phyloP scores from a whole-genome alignment of 2,113 vertebrate species.

The Engystomops pustulosus region DNA sequence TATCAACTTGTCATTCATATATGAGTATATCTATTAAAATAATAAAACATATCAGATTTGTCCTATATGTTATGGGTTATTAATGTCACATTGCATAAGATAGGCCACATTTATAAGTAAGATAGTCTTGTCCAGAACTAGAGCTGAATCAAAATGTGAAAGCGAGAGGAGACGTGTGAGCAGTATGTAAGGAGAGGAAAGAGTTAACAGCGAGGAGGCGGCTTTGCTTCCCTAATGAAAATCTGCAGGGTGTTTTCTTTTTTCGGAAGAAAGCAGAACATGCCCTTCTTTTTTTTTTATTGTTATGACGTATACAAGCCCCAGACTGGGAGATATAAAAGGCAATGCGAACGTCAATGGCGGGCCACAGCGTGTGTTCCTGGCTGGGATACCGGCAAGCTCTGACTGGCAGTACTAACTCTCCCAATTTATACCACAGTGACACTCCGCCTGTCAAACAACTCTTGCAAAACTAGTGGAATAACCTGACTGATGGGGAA shows the following conservation, averaged over 20 bases:
- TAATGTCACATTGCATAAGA: no score
- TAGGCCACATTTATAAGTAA: neutral
- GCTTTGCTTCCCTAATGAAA: conserved; percentile 30
- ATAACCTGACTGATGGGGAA: neutral
- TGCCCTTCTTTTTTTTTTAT: conserved; percentile 40
- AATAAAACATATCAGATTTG: no score
- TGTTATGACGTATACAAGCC: conserved; percentile 38
- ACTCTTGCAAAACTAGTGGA: conserved; percentile 40
- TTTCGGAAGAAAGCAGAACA: conserved; percentile 56
- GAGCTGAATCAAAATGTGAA: neutral
- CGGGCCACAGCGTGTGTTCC: conserved; percentile 46
- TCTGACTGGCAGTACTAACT: conserved; percentile 43
- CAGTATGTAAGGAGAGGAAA: neutral
- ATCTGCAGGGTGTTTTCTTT: conserved; percentile 27
- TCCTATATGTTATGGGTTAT: no score
- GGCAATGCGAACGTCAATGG: conserved; percentile 30
- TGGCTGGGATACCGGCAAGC: conserved; percentile 53
- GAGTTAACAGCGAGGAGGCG: neutral
- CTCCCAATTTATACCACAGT: conserved; percentile 29
- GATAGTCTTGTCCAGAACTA: neutral
- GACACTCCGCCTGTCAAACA: neutral
- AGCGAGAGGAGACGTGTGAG: neutral
- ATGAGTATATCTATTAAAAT: no score
- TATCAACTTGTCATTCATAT: no score
- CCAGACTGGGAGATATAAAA: conserved; percentile 51